Base-by-base conservation (phyloP, 1,140 invertebrate species). In the Drosophila tropicalis region DNA sequence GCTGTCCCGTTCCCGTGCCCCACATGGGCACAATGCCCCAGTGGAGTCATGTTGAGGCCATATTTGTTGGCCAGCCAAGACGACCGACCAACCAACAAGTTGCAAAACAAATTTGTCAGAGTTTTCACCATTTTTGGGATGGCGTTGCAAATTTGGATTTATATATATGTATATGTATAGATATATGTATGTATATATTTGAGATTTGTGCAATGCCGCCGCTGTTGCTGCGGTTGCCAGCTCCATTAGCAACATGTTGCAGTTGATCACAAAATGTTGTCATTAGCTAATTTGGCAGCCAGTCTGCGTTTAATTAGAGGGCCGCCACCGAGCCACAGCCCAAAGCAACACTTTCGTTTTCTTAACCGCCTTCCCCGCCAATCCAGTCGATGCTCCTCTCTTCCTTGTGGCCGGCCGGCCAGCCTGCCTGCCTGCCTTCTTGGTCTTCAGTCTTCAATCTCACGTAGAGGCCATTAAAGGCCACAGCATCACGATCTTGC, bases 41-140 rank as follows among this genome's bases (percentile, higher is more conserved):
- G 83, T 86, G 83, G 83, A 60, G 74, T 66, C 76, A 77, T 87
- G 82, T 72, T 85, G 40, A 47, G 19, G 63, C 81, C 81, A 87
- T 86, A 86, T 82, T 76, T 79, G 79, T 56, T 29, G 29, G 5
- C 29, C 29, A 29, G 29, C 29, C 29, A 29, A 29, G 29, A 29
- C 29, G 29, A 29, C 29, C 29, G 67, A 39, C 76, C 81, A 13
- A 13, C 36, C 36, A 81, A 85, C 83, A 82, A 86, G 83, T 86
- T 86, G 79, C 83, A 86, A 86, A 86, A 86, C 83, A 86, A 86
- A 86, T 86, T 86, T 86, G 83, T 86, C 83, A 87, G 84, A 82
- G 79, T 79, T 72, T 76, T 77, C 65, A 40, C 83, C 83, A 87
- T 79, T 83, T 83, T 71, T 70, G 83, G 61, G 61, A 51, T 55